phyloP scores from a whole-genome alignment of 1,140 invertebrate species.

The Hypothenemus hampei region DNA sequence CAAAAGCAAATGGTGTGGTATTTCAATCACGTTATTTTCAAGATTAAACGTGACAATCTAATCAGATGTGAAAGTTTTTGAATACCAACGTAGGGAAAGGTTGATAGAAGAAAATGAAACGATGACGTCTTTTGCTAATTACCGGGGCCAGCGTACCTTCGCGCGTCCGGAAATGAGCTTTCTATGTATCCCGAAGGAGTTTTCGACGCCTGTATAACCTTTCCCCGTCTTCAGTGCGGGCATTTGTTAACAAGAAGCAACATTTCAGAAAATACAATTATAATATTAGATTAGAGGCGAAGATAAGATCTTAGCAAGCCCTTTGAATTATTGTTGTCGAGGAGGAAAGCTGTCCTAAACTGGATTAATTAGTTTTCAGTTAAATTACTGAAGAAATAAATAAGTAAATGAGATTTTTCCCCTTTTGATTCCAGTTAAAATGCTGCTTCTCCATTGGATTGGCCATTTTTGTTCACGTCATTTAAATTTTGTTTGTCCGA shows the following conservation, averaged over 20 bases:
- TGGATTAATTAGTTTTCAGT: constrained; percentile 15
- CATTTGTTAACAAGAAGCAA: constrained; percentile 44
- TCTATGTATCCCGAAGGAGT: constrained; percentile 45
- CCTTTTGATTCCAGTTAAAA: not conserved
- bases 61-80: too few relatives aligned
- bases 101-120: not conserved
- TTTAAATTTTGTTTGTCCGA: constrained; percentile 40
- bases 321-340: constrained; percentile 7
- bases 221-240: constrained; percentile 22
- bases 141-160: constrained; percentile 30
- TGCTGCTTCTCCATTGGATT: not conserved
- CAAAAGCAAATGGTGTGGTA: too few relatives aligned
- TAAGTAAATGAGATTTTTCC: not conserved
- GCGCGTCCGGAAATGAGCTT: constrained; percentile 43
- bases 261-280: constrained; percentile 44
- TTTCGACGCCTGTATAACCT: constrained; percentile 8
- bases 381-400: not conserved
- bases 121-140: constrained; percentile 35
- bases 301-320: constrained; percentile 14
- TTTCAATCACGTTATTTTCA: too few relatives aligned
- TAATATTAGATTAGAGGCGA: constrained; percentile 44
- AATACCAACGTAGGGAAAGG: too few relatives aligned
- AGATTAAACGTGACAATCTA: too few relatives aligned
- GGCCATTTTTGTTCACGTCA: constrained; percentile 1
- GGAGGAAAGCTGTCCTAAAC: constrained; percentile 5